Conservation (phyloP, 1,140 invertebrate genomes). For the Lucilia sericata region DNA sequence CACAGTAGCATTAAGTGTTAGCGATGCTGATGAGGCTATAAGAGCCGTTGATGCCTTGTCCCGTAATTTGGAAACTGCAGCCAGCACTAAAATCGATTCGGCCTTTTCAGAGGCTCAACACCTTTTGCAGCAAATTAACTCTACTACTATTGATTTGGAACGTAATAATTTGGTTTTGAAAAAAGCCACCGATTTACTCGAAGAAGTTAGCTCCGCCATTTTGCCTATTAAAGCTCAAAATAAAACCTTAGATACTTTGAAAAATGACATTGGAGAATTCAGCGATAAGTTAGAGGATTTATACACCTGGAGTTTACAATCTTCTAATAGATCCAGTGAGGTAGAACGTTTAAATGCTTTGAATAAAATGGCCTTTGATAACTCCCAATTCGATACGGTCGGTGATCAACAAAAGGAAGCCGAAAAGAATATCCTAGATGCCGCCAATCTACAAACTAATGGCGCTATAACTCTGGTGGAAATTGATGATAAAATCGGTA, state of each 20-base stretch:
- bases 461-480: slow-evolving; percentile 55
- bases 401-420: slow-evolving; percentile 67
- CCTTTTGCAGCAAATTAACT: slow-evolving; percentile 72
- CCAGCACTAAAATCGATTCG: slow-evolving; percentile 80
- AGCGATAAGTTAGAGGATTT: slow-evolving; percentile 80
- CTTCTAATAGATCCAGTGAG: slow-evolving; percentile 72
- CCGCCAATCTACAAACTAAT: slow-evolving; percentile 62
- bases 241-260: slow-evolving; percentile 69
- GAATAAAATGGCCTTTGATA: slow-evolving; percentile 69
- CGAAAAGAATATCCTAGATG: slow-evolving; percentile 68
- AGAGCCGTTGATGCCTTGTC: slow-evolving; percentile 76
- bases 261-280: slow-evolving; percentile 73
- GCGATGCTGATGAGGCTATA: slow-evolving; percentile 73
- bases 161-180: slow-evolving; percentile 72
- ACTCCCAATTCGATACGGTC: slow-evolving; percentile 69
- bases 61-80: slow-evolving; percentile 75
- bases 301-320: slow-evolving; percentile 74
- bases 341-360: slow-evolving; percentile 75
- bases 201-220: slow-evolving; percentile 75
- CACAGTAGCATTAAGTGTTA: slow-evolving; percentile 70
- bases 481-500: slow-evolving; percentile 56
- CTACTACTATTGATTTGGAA: slow-evolving; percentile 65
- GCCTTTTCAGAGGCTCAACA: slow-evolving; percentile 80
- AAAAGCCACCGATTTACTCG: slow-evolving; percentile 75
- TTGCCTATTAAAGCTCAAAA: slow-evolving; percentile 76